phyloP scores from a whole-genome alignment of 2,113 vertebrate genomes.

The Empidonax traillii region DNA sequence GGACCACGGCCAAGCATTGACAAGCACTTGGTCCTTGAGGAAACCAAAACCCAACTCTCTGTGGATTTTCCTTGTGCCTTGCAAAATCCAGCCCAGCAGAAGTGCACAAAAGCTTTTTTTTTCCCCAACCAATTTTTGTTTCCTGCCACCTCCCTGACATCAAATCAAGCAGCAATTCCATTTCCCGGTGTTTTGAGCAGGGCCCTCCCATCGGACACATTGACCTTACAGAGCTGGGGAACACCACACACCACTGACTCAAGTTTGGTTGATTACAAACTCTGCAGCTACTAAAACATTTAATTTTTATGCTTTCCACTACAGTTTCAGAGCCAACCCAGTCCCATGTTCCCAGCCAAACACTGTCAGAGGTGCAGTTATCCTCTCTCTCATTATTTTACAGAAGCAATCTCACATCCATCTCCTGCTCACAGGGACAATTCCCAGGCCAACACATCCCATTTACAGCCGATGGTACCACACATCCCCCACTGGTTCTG shows the following conservation, averaged over 20 bases:
- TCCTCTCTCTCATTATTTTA: neutral
- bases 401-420: neutral
- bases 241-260: neutral
- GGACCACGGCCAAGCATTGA: neutral
- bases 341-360: neutral
- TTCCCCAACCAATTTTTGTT: neutral
- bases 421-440: neutral
- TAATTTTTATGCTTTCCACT: neutral
- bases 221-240: too few relatives aligned
- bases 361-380: neutral
- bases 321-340: neutral
- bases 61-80: accelerated
- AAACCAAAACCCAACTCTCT: neutral
- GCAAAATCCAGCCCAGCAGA: neutral
- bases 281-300: accelerated
- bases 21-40: neutral
- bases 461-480: neutral
- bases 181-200: neutral
- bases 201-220: neutral
- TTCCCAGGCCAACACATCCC: neutral
- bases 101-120: neutral
- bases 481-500: neutral
- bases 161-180: neutral
- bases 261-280: neutral
- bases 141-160: neutral